These are phyloP conservation scores for Ginglymostoma cirratum DNA, from an alignment of 2,113 vertebrate genomes.

Conservation along the genomic window DNA sequence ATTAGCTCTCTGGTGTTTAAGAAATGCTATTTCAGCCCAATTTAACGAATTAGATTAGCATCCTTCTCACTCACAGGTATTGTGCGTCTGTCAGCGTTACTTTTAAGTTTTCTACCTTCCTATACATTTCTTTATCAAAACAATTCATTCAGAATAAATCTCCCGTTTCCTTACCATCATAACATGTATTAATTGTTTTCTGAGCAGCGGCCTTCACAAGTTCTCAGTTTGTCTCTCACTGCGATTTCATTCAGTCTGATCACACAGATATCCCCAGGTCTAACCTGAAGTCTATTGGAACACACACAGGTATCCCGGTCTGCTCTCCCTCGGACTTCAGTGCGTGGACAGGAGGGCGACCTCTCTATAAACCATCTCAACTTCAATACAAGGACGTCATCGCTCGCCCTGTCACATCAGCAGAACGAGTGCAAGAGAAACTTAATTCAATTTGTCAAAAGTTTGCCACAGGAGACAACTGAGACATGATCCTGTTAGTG, in stretches of 20 bases:
- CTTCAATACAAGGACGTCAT: constrained; percentile 12
- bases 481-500: constrained; percentile 2
- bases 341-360: background rate
- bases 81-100: background rate
- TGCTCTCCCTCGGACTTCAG: background rate
- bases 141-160: background rate
- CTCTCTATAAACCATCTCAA: constrained; percentile 17
- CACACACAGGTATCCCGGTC: background rate
- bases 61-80: background rate
- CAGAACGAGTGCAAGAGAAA: background rate
- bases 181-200: background rate
- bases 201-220: background rate
- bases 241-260: background rate
- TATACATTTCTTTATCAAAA: background rate
- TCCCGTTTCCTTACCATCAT: constrained; percentile 10
- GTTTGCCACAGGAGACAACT: background rate
- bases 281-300: background rate
- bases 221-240: background rate
- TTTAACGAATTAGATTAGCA: background rate
- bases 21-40: background rate
- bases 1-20: no score
- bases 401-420: background rate
- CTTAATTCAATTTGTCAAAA: background rate
- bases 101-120: background rate
- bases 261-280: background rate